phyloP scores from a whole-genome alignment of 2,888 invertebrate genomes.

The Drosophila algonquin region DNA sequence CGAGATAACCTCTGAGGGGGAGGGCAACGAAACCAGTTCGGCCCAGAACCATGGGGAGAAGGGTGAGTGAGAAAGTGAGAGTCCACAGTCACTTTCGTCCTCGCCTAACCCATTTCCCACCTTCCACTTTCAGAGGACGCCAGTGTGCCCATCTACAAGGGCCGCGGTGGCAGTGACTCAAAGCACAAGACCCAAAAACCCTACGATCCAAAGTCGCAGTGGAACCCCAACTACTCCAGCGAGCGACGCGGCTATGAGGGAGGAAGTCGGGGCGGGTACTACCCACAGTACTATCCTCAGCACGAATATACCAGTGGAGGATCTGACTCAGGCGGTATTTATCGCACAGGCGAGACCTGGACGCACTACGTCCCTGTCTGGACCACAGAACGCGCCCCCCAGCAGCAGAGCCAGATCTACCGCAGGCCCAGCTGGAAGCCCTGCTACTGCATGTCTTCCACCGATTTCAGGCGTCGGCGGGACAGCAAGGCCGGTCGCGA shows the following conservation, averaged over 20 bases:
- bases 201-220: constrained; percentile 79
- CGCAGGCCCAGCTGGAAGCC: constrained; percentile 83
- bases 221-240: constrained; percentile 80
- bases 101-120: background rate
- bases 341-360: constrained; percentile 81
- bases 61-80: constrained; percentile 60
- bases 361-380: constrained; percentile 82
- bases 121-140: constrained; percentile 79
- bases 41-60: constrained; percentile 80
- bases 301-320: constrained; percentile 70
- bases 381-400: constrained; percentile 81
- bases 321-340: constrained; percentile 68
- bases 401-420: constrained; percentile 75
- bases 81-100: constrained; percentile 15
- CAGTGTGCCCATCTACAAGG: constrained; percentile 83
- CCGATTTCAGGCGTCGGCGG: constrained; percentile 74
- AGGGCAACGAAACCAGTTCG: constrained; percentile 80
- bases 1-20: constrained; percentile 82
- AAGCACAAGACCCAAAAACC: constrained; percentile 76
- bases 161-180: constrained; percentile 67
- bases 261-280: constrained; percentile 52
- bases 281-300: constrained; percentile 76
- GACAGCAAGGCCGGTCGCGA: constrained; percentile 53
- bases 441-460: constrained; percentile 80
- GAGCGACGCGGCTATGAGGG: constrained; percentile 72